These are phyloP conservation scores for Sus cebifrons DNA, from an alignment of 2,797 vertebrate species.

Conservation along the genomic window DNA sequence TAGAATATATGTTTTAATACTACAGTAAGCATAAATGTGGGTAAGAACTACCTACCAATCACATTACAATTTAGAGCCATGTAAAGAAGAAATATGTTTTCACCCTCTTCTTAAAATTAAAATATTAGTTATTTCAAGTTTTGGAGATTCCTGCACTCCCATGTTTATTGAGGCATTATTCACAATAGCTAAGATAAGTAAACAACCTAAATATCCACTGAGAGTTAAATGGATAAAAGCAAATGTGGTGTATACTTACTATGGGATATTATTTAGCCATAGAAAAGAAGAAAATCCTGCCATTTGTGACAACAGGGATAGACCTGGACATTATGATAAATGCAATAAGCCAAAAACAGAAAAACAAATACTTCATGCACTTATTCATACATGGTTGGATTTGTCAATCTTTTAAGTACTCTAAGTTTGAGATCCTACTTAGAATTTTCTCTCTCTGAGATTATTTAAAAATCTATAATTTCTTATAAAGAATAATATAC, in stretches of 20 bases:
- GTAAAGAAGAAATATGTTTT: not conserved
- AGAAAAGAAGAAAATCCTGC: not conserved
- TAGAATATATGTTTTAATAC: not conserved
- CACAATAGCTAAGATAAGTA: not conserved
- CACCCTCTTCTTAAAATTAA: not conserved
- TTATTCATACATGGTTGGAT: not conserved
- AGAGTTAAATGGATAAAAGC: not conserved
- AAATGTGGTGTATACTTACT: not conserved
- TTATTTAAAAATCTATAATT: not conserved
- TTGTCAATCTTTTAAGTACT: not conserved
- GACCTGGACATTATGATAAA: not conserved
- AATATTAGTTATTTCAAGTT: not conserved
- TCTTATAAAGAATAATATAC: not conserved
- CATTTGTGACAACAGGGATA: not conserved
- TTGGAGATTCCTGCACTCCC: not conserved
- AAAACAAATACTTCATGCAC: not conserved
- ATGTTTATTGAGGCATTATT: not conserved
- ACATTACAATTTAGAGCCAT: not conserved
- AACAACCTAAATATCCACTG: not conserved
- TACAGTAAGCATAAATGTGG: not conserved
- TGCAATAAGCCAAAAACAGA: not conserved
- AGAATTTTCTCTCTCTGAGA: not conserved
- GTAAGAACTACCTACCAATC: not conserved
- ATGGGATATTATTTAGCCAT: not conserved
- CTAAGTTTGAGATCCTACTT: not conserved